A percentile compares a stretch with the other conserved stretches of the same genome.
phyloP scores from a whole-genome alignment of 2,797 vertebrate genomes.

The Crypturellus tataupa region DNA sequence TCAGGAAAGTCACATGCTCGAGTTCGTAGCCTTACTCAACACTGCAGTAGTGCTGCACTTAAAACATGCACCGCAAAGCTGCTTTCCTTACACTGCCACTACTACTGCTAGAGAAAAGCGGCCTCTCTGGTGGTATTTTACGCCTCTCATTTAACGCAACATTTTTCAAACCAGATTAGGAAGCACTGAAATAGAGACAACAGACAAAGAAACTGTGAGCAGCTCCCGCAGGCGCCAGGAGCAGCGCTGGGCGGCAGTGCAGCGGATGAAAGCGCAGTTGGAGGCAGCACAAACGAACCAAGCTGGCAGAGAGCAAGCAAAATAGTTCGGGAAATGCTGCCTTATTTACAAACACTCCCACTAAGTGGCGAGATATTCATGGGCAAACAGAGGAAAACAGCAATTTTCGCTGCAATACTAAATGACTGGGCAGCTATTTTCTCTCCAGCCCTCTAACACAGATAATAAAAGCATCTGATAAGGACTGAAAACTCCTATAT shows the following conservation, averaged over 20 bases:
- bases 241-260: not conserved
- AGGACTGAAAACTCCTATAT: not conserved
- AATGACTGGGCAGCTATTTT: not conserved
- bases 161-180: not conserved
- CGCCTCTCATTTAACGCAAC: not conserved
- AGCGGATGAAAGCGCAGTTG: not conserved
- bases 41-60: not conserved
- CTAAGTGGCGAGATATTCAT: not conserved
- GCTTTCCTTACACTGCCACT: not conserved
- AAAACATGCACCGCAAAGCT: not conserved
- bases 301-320: constrained; percentile 45
- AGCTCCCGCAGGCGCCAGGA: not conserved
- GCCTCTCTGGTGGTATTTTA: not conserved
- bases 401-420: not conserved
- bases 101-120: not conserved
- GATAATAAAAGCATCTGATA: not conserved
- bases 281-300: constrained; percentile 22
- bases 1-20: not conserved
- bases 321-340: constrained; percentile 55
- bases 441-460: too few relatives aligned
- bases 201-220: not conserved
- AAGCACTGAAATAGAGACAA: not conserved
- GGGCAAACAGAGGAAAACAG: constrained; percentile 26
- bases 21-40: not conserved
- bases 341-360: constrained; percentile 72